Evolutionary conservation across 2,797 vertebrate species (phyloP).

Genomic region (Somateria mollissima): DNA sequence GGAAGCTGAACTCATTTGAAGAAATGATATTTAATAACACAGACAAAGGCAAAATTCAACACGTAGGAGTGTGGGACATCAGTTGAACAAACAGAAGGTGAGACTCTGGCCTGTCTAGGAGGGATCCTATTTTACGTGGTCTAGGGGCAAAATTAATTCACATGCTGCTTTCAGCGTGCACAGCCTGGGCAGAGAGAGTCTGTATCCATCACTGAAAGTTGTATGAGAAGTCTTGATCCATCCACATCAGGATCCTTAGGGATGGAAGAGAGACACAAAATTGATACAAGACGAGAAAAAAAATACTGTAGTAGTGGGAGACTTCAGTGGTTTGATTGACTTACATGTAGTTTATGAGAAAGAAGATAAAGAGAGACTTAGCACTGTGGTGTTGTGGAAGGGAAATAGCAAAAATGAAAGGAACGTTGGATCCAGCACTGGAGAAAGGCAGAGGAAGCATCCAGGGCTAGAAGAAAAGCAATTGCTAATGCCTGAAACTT

Average conservation of each 20-base stretch:
- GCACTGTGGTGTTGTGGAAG: not conserved
- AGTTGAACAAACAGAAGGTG: not conserved
- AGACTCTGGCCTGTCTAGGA: not conserved
- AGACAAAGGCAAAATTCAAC: not conserved
- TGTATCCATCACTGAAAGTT: not conserved
- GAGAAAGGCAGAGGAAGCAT: not conserved
- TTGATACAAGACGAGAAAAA: not conserved
- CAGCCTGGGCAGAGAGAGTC: not conserved
- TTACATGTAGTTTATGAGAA: not conserved
- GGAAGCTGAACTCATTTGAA: conserved; percentile 2
- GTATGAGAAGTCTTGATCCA: not conserved
- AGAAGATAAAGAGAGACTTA: not conserved
- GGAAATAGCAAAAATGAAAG: not conserved
- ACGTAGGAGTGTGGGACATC: not conserved
- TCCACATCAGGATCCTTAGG: not conserved
- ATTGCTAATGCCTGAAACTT: not conserved
- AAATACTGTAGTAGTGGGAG: not conserved
- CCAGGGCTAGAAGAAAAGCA: not conserved
- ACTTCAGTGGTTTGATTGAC: not conserved
- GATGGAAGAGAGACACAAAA: not conserved
- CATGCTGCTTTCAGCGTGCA: not conserved
- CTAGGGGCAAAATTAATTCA: not conserved
- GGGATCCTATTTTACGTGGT: not conserved
- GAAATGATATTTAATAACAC: conserved; percentile 3
- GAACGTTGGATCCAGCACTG: not conserved